A percentile compares a stretch with the other conserved stretches of the same genome.
Conservation (phyloP, 2,888 invertebrate species). For the Aporophyla lueneburgensis region DNA sequence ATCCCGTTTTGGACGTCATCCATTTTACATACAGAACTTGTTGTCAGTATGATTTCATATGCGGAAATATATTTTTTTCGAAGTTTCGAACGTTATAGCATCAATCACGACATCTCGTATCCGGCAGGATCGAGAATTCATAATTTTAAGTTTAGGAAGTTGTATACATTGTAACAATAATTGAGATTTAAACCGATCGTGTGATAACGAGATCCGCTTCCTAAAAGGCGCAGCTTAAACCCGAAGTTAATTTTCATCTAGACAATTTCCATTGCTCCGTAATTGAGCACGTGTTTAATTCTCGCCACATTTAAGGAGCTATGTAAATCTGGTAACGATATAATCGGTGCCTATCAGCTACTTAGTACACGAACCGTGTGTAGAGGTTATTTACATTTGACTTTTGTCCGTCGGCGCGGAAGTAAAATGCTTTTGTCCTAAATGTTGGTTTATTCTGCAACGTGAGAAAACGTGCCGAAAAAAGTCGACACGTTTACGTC, state of each 20-base stretch:
- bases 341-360: constrained; percentile 75
- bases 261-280: constrained; percentile 75
- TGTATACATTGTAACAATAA: constrained; percentile 80
- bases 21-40: constrained; percentile 70
- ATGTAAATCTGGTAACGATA: constrained; percentile 73
- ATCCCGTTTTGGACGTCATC: constrained; percentile 61
- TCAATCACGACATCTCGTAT: constrained; percentile 83
- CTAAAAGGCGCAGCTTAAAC: constrained; percentile 75
- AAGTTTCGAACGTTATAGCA: constrained; percentile 71
- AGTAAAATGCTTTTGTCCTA: constrained; percentile 86
- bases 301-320: constrained; percentile 68
- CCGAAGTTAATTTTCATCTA: constrained; percentile 63
- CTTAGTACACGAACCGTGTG: constrained; percentile 78
- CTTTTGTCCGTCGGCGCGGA: constrained; percentile 87
- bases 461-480: constrained; percentile 35
- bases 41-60: constrained; percentile 83
- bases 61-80: constrained; percentile 81
- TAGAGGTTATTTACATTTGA: constrained; percentile 90
- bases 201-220: constrained; percentile 86
- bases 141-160: constrained; percentile 87
- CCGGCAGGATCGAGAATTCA: constrained; percentile 85
- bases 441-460: constrained; percentile 75
- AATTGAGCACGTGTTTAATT: constrained; percentile 57
- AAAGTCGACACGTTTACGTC: constrained; percentile 47
- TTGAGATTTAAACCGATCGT: constrained; percentile 78